phyloP scores from a whole-genome alignment of 2,113 vertebrate species.

The Corythornis cristatus region DNA sequence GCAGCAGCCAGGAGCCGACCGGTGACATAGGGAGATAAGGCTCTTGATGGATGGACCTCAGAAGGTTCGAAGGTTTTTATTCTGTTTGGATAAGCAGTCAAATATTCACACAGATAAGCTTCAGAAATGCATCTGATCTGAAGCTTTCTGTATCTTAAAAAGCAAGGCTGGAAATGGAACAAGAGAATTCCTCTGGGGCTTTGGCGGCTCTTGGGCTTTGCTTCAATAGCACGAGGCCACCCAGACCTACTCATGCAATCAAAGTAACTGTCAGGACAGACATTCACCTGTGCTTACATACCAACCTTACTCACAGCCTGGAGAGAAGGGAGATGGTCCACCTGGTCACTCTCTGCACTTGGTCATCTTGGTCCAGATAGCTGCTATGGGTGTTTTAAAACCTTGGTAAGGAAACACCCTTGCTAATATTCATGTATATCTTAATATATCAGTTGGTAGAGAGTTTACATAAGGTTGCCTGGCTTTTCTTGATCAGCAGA shows the following conservation, averaged over 20 bases:
- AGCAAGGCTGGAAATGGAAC: constrained; percentile 20
- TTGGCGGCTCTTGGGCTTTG: neutral
- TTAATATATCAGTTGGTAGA: neutral
- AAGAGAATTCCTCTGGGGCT: neutral
- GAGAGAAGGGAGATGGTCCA: neutral
- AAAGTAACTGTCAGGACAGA: neutral
- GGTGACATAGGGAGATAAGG: constrained; percentile 47
- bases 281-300: neutral
- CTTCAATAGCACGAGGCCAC: neutral
- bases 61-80: constrained; percentile 43
- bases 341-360: neutral
- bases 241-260: neutral
- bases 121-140: constrained; percentile 34
- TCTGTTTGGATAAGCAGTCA: constrained; percentile 29
- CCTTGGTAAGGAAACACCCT: neutral
- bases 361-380: neutral
- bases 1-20: neutral
- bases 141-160: constrained; percentile 33
- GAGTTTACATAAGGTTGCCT: neutral
- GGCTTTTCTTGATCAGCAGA: neutral
- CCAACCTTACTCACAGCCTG: neutral
- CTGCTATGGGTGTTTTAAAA: neutral
- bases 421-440: neutral
- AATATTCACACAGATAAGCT: constrained; percentile 50
- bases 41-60: constrained; percentile 59